Evolutionary conservation across 2,888 invertebrate genomes (phyloP).

Genomic region (Pomacea canaliculata): DNA sequence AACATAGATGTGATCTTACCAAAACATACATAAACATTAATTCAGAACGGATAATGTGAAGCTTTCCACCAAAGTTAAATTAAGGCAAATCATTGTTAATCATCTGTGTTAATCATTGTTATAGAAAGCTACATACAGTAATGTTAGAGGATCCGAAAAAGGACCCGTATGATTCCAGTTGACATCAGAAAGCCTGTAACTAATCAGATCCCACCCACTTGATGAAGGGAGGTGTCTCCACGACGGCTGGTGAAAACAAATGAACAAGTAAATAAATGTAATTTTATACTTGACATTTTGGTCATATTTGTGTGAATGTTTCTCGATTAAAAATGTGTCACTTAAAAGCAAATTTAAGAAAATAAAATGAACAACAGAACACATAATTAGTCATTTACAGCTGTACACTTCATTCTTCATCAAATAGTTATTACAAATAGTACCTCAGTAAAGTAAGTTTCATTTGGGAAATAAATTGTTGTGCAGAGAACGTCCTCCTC

Average conservation of each 20-base stretch:
- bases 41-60: too few species aligned
- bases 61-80: too few species aligned
- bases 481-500: slow-evolving; percentile 16
- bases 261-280: background rate
- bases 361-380: background rate
- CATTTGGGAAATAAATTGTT: slow-evolving; percentile 13
- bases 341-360: background rate
- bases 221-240: background rate
- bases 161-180: background rate
- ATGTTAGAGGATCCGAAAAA: background rate
- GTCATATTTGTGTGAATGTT: background rate
- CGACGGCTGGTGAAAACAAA: background rate
- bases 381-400: too few species aligned
- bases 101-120: too few species aligned
- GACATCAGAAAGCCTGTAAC: background rate
- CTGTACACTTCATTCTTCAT: too few species aligned
- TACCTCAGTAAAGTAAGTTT: slow-evolving; percentile 19
- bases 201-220: background rate
- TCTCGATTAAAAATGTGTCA: background rate
- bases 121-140: too few species aligned
- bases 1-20: too few species aligned
- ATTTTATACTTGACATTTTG: background rate
- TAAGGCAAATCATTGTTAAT: too few species aligned
- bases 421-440: background rate
- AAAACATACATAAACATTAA: too few species aligned